Conservation (phyloP, 37 sponge, comb jelly and placozoan species). For the Axinella damicornis region DNA sequence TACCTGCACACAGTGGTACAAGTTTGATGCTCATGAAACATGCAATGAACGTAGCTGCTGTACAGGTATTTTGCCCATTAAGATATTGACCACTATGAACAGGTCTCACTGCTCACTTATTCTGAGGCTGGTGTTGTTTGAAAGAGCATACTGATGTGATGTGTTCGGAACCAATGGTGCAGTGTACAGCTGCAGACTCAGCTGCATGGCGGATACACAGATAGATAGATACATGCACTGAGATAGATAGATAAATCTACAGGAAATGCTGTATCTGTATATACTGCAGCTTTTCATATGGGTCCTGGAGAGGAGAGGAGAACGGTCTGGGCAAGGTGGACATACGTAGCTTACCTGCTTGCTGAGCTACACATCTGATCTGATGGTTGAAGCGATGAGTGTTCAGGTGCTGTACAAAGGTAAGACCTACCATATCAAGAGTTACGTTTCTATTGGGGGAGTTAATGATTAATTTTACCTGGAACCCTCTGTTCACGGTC, state of each 20-base stretch:
- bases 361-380: constrained; percentile 21
- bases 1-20: not conserved
- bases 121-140: constrained; percentile 7
- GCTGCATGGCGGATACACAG: not conserved
- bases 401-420: not conserved
- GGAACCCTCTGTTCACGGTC: constrained; percentile 23
- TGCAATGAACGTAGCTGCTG: no score
- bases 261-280: no score
- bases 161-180: constrained; percentile 11
- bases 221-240: no score
- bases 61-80: no score
- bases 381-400: constrained; percentile 6
- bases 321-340: no score
- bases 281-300: no score
- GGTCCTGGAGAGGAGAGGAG: no score
- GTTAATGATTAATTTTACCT: not conserved
- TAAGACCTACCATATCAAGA: not conserved
- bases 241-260: no score
- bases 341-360: constrained; percentile 15
- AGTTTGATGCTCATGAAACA: no score
- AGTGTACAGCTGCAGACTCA: constrained; percentile 28
- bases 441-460: not conserved
- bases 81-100: no score
- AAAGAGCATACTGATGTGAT: not conserved
- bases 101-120: not conserved